Evolutionary conservation across 2,888 invertebrate genomes (phyloP).

Genomic region (Parascotia fuliginaria): DNA sequence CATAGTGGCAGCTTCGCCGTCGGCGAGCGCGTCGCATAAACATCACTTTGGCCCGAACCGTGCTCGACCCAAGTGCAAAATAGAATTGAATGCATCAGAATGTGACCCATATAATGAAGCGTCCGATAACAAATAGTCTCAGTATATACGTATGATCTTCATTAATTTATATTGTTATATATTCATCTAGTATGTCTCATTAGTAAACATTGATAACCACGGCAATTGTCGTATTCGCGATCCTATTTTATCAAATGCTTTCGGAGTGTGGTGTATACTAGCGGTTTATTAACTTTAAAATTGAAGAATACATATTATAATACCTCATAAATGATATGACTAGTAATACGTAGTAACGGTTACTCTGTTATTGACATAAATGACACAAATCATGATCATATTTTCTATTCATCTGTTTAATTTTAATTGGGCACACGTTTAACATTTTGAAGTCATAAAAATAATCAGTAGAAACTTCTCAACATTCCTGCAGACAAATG

Average conservation of each 20-base stretch:
- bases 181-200: constrained; percentile 14
- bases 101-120: constrained; percentile 46
- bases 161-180: constrained; percentile 20
- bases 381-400: too few species aligned
- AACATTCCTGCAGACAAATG: background rate
- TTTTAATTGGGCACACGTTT: background rate
- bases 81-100: constrained; percentile 46
- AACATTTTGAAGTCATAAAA: background rate
- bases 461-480: background rate
- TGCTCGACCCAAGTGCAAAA: constrained; percentile 43
- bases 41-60: constrained; percentile 62
- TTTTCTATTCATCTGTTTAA: too few species aligned
- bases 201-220: constrained; percentile 20
- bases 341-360: constrained; percentile 33
- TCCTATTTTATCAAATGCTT: constrained; percentile 25
- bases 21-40: constrained; percentile 57
- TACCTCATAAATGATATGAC: constrained; percentile 21
- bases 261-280: constrained; percentile 17
- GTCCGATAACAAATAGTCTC: constrained; percentile 25
- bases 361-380: constrained; percentile 42
- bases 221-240: constrained; percentile 22
- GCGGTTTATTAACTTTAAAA: constrained; percentile 11
- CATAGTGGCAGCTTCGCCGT: constrained; percentile 59
- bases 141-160: constrained; percentile 19
- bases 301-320: constrained; percentile 15